Evolutionary conservation across 2,888 invertebrate genomes (phyloP).

Genomic region (Chalcis sispes): DNA sequence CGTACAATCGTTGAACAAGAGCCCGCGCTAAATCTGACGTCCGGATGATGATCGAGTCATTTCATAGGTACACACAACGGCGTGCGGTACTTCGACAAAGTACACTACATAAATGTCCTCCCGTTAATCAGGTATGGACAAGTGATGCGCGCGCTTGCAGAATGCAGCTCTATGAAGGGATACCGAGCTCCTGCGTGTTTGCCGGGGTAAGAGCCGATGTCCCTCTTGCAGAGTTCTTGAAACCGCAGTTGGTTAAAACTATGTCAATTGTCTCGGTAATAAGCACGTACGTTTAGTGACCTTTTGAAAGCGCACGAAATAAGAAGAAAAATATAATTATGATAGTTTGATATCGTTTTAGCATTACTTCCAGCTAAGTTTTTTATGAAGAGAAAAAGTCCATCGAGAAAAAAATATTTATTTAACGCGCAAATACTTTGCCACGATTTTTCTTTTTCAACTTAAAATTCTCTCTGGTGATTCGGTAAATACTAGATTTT

Average conservation of each 20-base stretch:
- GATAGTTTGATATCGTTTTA: too few species aligned
- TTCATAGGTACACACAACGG: neutral
- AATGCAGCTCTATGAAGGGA: neutral
- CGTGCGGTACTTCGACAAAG: slow-evolving; percentile 3
- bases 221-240: slow-evolving; percentile 16
- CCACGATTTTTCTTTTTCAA: slow-evolving; percentile 8
- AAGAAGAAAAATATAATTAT: slow-evolving; percentile 25
- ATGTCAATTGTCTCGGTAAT: slow-evolving; percentile 20
- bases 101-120: slow-evolving; percentile 45
- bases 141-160: neutral
- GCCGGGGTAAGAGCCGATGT: neutral
- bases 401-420: too few species aligned
- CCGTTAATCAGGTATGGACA: slow-evolving; percentile 40
- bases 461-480: slow-evolving; percentile 13
- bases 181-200: neutral
- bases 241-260: too few species aligned
- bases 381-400: too few species aligned
- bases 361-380: too few species aligned
- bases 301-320: neutral
- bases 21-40: too few species aligned
- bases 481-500: neutral
- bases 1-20: too few species aligned
- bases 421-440: neutral
- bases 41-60: too few species aligned
- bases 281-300: slow-evolving; percentile 5